These are phyloP conservation scores for Tetrax tetrax DNA, from an alignment of 2,113 vertebrate genomes.

Conservation along the genomic window DNA sequence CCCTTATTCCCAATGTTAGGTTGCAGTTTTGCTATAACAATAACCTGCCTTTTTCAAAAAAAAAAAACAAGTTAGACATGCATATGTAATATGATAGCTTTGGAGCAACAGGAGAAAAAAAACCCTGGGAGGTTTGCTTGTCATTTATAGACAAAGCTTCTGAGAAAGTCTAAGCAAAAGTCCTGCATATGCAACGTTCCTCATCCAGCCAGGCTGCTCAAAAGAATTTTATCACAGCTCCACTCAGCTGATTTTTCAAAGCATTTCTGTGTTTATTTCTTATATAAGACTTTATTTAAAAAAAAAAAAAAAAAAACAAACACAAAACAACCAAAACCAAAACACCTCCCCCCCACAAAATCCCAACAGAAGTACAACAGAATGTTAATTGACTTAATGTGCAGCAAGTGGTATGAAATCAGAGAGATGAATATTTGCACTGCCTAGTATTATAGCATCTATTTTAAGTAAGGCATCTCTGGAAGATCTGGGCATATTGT, in stretches of 20 bases:
- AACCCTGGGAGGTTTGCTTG: background rate
- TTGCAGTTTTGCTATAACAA: background rate
- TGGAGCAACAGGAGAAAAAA: background rate
- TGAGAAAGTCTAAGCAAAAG: background rate
- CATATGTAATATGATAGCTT: background rate
- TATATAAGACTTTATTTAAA: background rate
- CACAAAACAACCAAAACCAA: background rate
- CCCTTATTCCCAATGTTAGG: background rate
- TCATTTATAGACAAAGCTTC: background rate
- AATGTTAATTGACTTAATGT: background rate
- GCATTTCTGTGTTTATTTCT: background rate
- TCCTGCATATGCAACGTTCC: background rate
- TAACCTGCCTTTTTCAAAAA: background rate
- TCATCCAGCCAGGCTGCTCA: background rate
- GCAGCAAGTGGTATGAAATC: background rate
- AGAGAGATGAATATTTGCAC: background rate
- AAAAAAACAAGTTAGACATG: background rate
- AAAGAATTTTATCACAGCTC: slow-evolving; percentile 12
- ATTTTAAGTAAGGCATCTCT: background rate
- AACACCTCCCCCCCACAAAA: background rate
- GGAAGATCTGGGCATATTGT: background rate
- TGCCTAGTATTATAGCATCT: background rate
- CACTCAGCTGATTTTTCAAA: background rate
- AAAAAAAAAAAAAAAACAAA: no score
- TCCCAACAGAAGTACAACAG: background rate